Percentiles rank a stretch among this genome's conserved stretches.
phyloP scores from a whole-genome alignment of 2,888 invertebrate species.

The Ophraella communa region DNA sequence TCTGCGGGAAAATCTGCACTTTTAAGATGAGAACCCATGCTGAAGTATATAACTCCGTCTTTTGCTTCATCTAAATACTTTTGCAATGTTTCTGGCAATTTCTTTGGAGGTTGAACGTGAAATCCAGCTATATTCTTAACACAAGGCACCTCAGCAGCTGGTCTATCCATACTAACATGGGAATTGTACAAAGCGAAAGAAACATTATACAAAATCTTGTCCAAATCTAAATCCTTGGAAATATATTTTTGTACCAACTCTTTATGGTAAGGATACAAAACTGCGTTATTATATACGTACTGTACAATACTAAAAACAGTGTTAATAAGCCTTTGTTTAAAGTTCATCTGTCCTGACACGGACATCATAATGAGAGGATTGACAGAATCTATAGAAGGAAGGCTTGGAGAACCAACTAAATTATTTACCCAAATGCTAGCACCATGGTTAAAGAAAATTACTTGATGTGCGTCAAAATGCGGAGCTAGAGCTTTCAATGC shows the following conservation, averaged over 20 bases:
- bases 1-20: slow-evolving; percentile 63
- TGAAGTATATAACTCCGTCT: slow-evolving; percentile 65
- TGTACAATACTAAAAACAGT: slow-evolving; percentile 53
- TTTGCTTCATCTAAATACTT: slow-evolving; percentile 61
- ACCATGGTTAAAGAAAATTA: slow-evolving; percentile 57
- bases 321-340: slow-evolving; percentile 63
- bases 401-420: slow-evolving; percentile 60
- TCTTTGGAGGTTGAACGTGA: slow-evolving; percentile 53
- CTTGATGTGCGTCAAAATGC: slow-evolving; percentile 51
- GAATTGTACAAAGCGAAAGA: slow-evolving; percentile 49
- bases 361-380: slow-evolving; percentile 55
- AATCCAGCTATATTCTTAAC: slow-evolving; percentile 65
- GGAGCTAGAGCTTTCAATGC: slow-evolving; percentile 56
- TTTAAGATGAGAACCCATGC: slow-evolving; percentile 66
- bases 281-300: slow-evolving; percentile 35
- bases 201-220: slow-evolving; percentile 42
- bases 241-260: slow-evolving; percentile 44
- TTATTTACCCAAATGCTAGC: slow-evolving; percentile 59
- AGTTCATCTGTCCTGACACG: slow-evolving; percentile 55
- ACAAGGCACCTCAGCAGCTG: slow-evolving; percentile 63
- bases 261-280: slow-evolving; percentile 40
- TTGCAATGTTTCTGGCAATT: slow-evolving; percentile 58
- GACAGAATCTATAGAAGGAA: slow-evolving; percentile 63
- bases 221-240: slow-evolving; percentile 43
- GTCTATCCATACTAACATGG: slow-evolving; percentile 62